Percentiles rank a stretch among this genome's conserved stretches.
Evolutionary conservation across 2,888 invertebrate genomes (phyloP).

Genomic region (Drosophila pseudotalamancana): DNA sequence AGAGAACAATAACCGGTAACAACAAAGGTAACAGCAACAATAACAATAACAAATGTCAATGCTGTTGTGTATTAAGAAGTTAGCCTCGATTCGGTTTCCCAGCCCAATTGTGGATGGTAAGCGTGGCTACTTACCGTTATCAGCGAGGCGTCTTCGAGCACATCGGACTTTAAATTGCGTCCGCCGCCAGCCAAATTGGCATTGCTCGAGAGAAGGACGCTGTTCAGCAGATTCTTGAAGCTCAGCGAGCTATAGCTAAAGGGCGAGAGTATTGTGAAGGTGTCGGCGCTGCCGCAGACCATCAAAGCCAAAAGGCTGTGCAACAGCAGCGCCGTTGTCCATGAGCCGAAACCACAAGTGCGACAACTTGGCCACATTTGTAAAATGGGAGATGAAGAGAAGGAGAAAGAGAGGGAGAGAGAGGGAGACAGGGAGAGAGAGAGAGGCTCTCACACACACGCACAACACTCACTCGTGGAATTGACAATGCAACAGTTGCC

Average conservation of each 20-base stretch:
- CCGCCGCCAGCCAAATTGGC: slow-evolving; percentile 82
- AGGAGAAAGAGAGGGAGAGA: background rate
- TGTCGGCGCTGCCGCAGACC: slow-evolving; percentile 69
- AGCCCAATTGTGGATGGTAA: background rate
- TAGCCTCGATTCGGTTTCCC: slow-evolving; percentile 12
- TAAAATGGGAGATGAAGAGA: background rate
- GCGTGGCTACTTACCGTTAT: slow-evolving; percentile 79
- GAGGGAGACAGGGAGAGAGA: background rate
- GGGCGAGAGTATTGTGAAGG: slow-evolving; percentile 82
- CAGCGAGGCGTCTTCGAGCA: slow-evolving; percentile 83
- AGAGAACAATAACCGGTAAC: slow-evolving; percentile 43
- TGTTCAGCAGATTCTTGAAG: slow-evolving; percentile 82
- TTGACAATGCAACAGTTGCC: slow-evolving; percentile 72
- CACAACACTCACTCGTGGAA: slow-evolving; percentile 48
- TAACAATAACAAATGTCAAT: slow-evolving; percentile 53
- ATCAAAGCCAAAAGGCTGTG: slow-evolving; percentile 66
- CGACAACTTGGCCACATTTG: slow-evolving; percentile 45
- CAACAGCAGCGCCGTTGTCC: slow-evolving; percentile 70
- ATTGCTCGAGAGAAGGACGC: slow-evolving; percentile 81
- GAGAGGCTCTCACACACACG: slow-evolving; percentile 17
- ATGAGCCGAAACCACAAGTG: slow-evolving; percentile 44
- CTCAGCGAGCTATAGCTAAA: slow-evolving; percentile 82
- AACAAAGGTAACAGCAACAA: slow-evolving; percentile 18
- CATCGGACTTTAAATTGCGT: slow-evolving; percentile 82
- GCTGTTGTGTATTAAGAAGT: slow-evolving; percentile 22